Base-by-base conservation (phyloP, 2,888 invertebrate species). In the Acholoe squamosa region DNA sequence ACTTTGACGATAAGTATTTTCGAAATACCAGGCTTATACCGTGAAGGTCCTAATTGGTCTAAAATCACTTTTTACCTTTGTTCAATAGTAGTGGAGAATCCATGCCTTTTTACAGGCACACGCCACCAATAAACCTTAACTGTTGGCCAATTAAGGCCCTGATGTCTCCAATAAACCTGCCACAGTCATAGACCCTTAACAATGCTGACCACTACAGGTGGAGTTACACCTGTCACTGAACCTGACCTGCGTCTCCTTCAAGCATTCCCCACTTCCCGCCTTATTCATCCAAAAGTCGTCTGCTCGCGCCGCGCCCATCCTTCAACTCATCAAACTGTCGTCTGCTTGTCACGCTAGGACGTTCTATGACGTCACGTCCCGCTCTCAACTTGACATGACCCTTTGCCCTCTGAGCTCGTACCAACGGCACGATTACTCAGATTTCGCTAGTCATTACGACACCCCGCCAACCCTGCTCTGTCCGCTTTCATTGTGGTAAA, bases 401-500 rank as follows among this genome's bases (percentile, higher is more conserved):
- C 28, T 16, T 71, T 14, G 31, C 71, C 71, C 71, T 19, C 71
- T 71, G 28, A 1, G 31, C 71, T 28, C 7, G 71, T 71, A n/a
- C 28, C 25, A 28, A 71, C 71, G n/a, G 25, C 28, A 3, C 28
- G 71, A 71, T 71, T 71, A 71, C 71, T 71, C 71, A 71, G 71
- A 71, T 71, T 71, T 28, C 28, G 61, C 5, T 3, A 14, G 28
- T 71, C 71, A 71, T 71, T 71, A 71, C 71, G 71, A 71, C 71
- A 71, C 71, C 31, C 71, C 28, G 12, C 7, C n/a, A 61, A 19
- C 61, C 61, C n/a, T 14, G n/a, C 61, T n/a, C 61, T n/a, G 61
- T 61, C 61, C n/a, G 61, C 22, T 61, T 61, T n/a, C 28, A 71
- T 71, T 71, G 71, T 71, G 28, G 71, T 71, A 71, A 71, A 71